Evolutionary conservation across 2,113 vertebrate genomes (phyloP), one percentile per base, ranked within the genome.

Genomic region (Motacilla tschutschensis): DNA sequence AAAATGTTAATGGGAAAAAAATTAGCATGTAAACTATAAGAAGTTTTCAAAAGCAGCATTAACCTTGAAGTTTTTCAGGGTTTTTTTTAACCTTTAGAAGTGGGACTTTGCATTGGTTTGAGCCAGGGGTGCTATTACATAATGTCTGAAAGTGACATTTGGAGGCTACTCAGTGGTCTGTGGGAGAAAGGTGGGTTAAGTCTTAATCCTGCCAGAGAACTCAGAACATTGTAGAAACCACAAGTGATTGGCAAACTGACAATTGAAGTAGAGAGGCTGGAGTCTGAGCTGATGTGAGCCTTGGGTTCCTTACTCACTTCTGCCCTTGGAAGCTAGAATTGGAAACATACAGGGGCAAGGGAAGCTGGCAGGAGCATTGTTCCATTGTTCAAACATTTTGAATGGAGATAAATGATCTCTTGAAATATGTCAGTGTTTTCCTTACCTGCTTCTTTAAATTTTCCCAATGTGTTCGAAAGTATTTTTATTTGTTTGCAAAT

Each of bases 351-450:
- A 1, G 36, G 69, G 25, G 25, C 18, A 70, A 87, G 35, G 13
- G 36, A 66, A 55, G 12, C 36, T 40, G 6, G 15, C 22, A 47
- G 26, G 6, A 60, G 1, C 1, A 35, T 8, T 66, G 20, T 7
- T 85, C 11, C 20, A 41, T 51, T 75, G 58, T 43, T 58, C 31
- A 58, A 8, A 13, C 8, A 28, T 72, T 21, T 60, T 53, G 22
- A 58, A 18, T 50, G 17, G 13, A 6, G 16, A 31, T 46, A 75
- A 81, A 75, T 0, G 0, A n/a, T 43, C 2, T 35, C 36, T 33
- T 77, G 10, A 79, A 80, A 72, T 66, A 55, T 40, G 83, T 88
- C 35, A 54, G 4, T 33, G 7, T 43, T 79, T 88, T 79, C 8
- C 16, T 82, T 58, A 36, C 29, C 6, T 74, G 8, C 6, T 25